Conservation (phyloP, 1,140 invertebrate genomes). For the Drosophila tani region DNA sequence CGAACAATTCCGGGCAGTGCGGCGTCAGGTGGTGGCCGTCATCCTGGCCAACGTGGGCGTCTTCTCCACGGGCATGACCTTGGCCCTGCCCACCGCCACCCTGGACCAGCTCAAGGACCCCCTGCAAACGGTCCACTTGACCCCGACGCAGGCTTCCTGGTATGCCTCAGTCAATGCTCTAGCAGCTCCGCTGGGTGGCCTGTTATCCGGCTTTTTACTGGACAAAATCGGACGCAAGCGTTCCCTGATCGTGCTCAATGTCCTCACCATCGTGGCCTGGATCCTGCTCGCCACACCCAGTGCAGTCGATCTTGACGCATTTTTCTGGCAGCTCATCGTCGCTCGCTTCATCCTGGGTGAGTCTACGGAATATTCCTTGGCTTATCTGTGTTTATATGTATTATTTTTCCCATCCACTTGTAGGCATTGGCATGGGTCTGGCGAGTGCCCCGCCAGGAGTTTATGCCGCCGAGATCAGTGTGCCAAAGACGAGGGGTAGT, state of each 20-base stretch:
- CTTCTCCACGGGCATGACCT: constrained; percentile 67
- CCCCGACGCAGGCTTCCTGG: constrained; percentile 67
- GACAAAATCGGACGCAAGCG: constrained; percentile 77
- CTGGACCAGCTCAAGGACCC: constrained; percentile 55
- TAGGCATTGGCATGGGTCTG: constrained; percentile 87
- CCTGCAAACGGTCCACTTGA: constrained; percentile 53
- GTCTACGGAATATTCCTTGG: constrained; percentile 11
- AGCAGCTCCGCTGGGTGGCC: constrained; percentile 74
- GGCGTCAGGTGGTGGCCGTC: constrained; percentile 70
- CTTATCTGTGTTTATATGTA: constrained; percentile 11
- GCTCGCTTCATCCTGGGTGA: constrained; percentile 73
- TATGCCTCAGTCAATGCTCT: constrained; percentile 79
- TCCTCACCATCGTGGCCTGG: constrained; percentile 71
- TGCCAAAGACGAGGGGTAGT: constrained; percentile 86
- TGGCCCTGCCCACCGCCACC: constrained; percentile 75
- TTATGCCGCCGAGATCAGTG: constrained; percentile 88
- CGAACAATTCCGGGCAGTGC: constrained; percentile 65
- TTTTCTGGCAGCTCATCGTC: constrained; percentile 71
- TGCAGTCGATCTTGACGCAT: constrained; percentile 13
- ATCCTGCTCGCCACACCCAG: constrained; percentile 65
- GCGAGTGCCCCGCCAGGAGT: constrained; percentile 88
- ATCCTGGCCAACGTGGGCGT: constrained; percentile 77
- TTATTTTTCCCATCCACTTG: background rate
- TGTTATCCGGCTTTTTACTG: constrained; percentile 68
- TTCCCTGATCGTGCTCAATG: constrained; percentile 72